These are phyloP conservation scores for Drosophila pseudotalamancana DNA, from an alignment of 2,888 invertebrate species.

Conservation along the genomic window DNA sequence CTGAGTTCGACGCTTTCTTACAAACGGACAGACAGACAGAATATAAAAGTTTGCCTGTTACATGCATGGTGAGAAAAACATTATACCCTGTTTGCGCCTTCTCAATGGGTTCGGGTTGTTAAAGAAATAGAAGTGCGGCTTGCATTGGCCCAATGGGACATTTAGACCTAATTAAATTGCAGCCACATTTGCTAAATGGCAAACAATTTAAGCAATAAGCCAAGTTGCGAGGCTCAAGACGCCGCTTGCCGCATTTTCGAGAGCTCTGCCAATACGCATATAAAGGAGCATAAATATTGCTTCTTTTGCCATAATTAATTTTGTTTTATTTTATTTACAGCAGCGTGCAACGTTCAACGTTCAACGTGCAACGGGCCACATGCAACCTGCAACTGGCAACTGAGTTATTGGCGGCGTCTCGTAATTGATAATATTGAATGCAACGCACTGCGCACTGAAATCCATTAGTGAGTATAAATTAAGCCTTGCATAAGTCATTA, in stretches of 20 bases:
- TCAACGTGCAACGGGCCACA: background rate
- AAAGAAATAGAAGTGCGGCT: too few relatives aligned
- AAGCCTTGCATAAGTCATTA: slow-evolving; percentile 73
- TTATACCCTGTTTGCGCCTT: too few relatives aligned
- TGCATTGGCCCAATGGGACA: too few relatives aligned
- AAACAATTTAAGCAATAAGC: background rate
- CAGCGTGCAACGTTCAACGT: background rate
- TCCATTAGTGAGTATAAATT: slow-evolving; percentile 79
- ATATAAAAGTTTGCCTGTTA: too few relatives aligned
- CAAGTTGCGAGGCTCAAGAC: too few relatives aligned
- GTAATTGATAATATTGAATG: slow-evolving; percentile 76
- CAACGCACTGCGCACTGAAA: slow-evolving; percentile 51
- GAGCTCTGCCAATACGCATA: background rate
- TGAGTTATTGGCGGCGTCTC: slow-evolving; percentile 38
- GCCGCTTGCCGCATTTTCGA: background rate
- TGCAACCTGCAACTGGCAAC: background rate
- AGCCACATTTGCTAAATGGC: slow-evolving; percentile 2
- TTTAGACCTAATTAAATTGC: slow-evolving; percentile 12
- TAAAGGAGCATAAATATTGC: slow-evolving; percentile 38
- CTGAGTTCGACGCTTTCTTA: too few relatives aligned
- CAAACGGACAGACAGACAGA: too few relatives aligned
- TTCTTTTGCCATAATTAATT: slow-evolving; percentile 69
- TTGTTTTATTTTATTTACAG: slow-evolving; percentile 52
- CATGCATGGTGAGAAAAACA: too few relatives aligned
- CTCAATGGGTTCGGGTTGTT: too few relatives aligned